A percentile compares a stretch with the other conserved stretches of the same genome.
phyloP scores from a whole-genome alignment of 2,888 invertebrate species.

The Adineta ricciae region DNA sequence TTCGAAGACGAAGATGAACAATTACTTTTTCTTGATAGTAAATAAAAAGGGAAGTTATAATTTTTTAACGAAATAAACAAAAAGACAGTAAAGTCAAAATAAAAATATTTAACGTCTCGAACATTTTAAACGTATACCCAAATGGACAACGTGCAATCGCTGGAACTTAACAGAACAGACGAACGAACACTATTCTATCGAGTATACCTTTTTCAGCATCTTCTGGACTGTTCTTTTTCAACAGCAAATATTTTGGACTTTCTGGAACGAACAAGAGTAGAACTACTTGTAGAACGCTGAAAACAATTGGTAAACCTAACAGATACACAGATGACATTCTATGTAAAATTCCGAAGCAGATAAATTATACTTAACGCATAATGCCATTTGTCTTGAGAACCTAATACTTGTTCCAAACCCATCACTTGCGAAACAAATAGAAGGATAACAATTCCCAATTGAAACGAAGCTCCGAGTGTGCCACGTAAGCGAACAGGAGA shows the following conservation, averaged over 20 bases:
- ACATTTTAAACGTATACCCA: too few relatives aligned
- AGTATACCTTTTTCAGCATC: slow-evolving; percentile 68
- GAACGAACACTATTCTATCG: too few relatives aligned
- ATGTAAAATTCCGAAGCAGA: too few relatives aligned
- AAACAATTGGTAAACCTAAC: slow-evolving; percentile 65
- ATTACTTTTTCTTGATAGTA: not conserved
- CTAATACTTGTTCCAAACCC: slow-evolving; percentile 86
- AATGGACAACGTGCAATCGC: too few relatives aligned
- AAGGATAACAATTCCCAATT: slow-evolving; percentile 87
- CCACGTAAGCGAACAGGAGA: slow-evolving; percentile 86
- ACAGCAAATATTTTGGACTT: slow-evolving; percentile 84
- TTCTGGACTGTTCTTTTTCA: slow-evolving; percentile 83
- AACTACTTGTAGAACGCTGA: slow-evolving; percentile 77
- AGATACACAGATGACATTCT: not conserved
- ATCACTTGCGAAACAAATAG: slow-evolving; percentile 84
- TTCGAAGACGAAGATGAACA: not conserved
- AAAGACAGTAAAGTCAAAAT: too few relatives aligned
- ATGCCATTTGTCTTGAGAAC: slow-evolving; percentile 86
- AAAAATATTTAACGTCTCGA: too few relatives aligned
- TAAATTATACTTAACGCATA: slow-evolving; percentile 63
- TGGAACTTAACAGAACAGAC: too few relatives aligned
- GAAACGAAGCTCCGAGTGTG: slow-evolving; percentile 71
- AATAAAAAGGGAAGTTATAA: too few relatives aligned
- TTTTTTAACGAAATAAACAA: too few relatives aligned
- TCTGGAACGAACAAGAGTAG: slow-evolving; percentile 88